A percentile compares a stretch with the other conserved stretches of the same genome.
phyloP scores from a whole-genome alignment of 2,888 invertebrate species.

The Drosophila seclusa region DNA sequence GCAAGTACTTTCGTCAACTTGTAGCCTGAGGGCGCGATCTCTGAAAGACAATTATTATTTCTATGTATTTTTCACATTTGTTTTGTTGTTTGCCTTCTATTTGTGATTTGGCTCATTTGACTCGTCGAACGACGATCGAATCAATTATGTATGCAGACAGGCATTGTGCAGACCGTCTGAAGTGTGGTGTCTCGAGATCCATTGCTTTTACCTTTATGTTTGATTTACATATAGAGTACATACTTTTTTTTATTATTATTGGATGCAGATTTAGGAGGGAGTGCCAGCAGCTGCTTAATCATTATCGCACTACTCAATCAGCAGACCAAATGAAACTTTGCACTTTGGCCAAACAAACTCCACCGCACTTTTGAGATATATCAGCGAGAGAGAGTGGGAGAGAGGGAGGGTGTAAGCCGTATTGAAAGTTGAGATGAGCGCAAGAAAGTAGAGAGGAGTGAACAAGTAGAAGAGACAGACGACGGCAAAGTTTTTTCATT shows the following conservation, averaged over 20 bases:
- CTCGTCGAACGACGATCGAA: conserved; percentile 55
- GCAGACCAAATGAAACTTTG: conserved; percentile 69
- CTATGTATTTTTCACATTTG: background rate
- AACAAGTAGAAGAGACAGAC: conserved; percentile 54
- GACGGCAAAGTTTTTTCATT: conserved; percentile 81
- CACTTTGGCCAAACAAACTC: conserved; percentile 47
- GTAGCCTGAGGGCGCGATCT: conserved; percentile 44
- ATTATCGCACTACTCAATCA: conserved; percentile 73
- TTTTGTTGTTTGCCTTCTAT: conserved; percentile 4
- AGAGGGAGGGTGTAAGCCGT: conserved; percentile 35
- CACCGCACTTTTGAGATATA: conserved; percentile 29
- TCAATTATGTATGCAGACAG: conserved; percentile 63
- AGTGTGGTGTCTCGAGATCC: conserved; percentile 45
- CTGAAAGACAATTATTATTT: conserved; percentile 47
- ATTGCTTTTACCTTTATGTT: conserved; percentile 31
- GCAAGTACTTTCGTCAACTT: conserved; percentile 66
- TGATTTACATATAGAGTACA: background rate
- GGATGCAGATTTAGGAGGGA: conserved; percentile 2
- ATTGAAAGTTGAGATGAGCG: conserved; percentile 73
- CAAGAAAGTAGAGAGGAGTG: conserved; percentile 20
- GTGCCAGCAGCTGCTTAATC: conserved; percentile 55
- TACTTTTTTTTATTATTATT: background rate
- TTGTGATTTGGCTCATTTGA: conserved; percentile 20
- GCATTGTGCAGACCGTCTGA: conserved; percentile 44
- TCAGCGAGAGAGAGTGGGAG: conserved; percentile 21